phyloP scores from a whole-genome alignment of 2,797 vertebrate genomes.

The Neopelma chrysocephalum region DNA sequence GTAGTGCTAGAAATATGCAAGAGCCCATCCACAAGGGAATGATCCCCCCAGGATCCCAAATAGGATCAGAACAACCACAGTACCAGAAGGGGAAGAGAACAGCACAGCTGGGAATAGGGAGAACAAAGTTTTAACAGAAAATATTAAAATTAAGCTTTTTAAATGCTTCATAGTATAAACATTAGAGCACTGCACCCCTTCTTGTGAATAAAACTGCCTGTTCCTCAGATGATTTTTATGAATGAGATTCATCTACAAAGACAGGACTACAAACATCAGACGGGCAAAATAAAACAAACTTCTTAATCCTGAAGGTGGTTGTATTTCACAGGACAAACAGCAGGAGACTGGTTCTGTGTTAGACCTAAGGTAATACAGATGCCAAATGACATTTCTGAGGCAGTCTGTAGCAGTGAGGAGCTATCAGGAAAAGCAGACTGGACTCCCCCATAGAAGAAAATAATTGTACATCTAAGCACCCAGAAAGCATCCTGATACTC shows the following conservation, averaged over 20 bases:
- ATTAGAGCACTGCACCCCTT: neutral
- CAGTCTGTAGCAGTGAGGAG: neutral
- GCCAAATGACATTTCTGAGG: neutral
- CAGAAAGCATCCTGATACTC: neutral
- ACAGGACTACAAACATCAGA: neutral
- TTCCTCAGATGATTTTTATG: neutral
- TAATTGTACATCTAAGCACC: neutral
- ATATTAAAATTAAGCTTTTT: constrained; percentile 5
- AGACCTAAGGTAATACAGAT: neutral
- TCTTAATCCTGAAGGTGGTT: neutral
- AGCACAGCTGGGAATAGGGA: neutral
- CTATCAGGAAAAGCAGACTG: neutral
- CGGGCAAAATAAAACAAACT: neutral
- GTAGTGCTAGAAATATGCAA: neutral
- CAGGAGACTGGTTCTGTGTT: neutral
- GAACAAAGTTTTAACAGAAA: neutral
- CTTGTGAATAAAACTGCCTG: neutral
- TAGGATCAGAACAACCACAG: neutral
- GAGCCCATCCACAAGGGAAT: neutral
- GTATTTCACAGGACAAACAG: neutral
- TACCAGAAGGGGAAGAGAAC: neutral
- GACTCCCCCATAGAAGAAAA: neutral
- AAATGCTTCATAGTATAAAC: neutral
- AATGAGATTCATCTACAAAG: neutral
- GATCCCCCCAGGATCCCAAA: neutral